Percentiles rank a stretch among this genome's conserved stretches.
Evolutionary conservation across 2,113 vertebrate species (phyloP).

Genomic region (Paratilapia polleni): DNA sequence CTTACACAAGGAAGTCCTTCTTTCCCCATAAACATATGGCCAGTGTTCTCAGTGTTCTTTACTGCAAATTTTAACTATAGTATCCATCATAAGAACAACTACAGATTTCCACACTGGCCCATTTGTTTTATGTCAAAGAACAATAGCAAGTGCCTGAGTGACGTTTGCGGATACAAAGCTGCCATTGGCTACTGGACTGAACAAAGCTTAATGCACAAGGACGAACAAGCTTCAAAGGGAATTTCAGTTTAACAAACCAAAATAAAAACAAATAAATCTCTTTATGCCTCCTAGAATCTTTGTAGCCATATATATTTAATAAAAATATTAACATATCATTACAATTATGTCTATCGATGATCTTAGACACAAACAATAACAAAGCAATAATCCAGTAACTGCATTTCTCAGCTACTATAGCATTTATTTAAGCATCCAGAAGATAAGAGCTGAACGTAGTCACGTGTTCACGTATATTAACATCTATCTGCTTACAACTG

Average conservation of each 20-base stretch:
- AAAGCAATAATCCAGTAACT: slow-evolving; percentile 34
- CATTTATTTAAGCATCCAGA: background rate
- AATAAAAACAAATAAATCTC: background rate
- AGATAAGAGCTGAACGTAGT: background rate
- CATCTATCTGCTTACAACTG: background rate
- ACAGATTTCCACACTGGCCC: slow-evolving; percentile 33
- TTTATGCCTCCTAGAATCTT: background rate
- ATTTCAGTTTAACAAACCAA: background rate
- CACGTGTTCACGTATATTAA: fast-evolving
- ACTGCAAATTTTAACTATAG: background rate
- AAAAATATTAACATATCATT: background rate
- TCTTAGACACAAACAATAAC: slow-evolving; percentile 46
- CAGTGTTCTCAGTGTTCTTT: background rate
- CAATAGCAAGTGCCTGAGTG: slow-evolving; percentile 64
- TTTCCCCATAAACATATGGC: background rate
- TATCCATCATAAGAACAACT: slow-evolving; percentile 3
- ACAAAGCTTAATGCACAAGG: slow-evolving; percentile 66
- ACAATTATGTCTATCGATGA: background rate
- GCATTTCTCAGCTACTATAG: background rate
- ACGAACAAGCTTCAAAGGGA: slow-evolving; percentile 8
- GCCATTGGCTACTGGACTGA: slow-evolving; percentile 65
- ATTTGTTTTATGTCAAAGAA: slow-evolving; percentile 65
- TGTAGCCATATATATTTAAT: fast-evolving
- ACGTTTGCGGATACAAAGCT: slow-evolving; percentile 37
- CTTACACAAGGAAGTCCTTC: background rate